Evolutionary conservation across 2,888 invertebrate genomes (phyloP), one percentile per base, ranked within the genome.

Genomic region (Eristalis pertinax): DNA sequence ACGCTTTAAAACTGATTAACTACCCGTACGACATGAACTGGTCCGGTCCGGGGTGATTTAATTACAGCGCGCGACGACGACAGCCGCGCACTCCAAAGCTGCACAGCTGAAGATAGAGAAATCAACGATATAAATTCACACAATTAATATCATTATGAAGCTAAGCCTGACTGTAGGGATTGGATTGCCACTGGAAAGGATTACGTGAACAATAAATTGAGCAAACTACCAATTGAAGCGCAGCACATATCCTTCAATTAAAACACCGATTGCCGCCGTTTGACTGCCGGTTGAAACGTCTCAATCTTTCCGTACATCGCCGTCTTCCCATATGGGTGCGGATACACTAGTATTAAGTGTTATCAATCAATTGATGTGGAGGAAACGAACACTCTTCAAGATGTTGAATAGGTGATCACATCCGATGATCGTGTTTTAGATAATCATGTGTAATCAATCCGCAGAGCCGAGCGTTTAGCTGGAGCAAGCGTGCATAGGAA

Each of bases 241-340:
- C 63, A 22, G 68, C 43, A 35, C 43, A 85, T 85, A 85, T 81
- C 81, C 76, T 81, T 85, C 68, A 85, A 85, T 81, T 85, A 81
- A 58, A 75, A 19, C 19, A 50, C 19, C 50, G 19, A 50, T 43
- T 7, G 43, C 50, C 50, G 2, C 43, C 29, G 60, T 67, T 65
- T 38, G 62, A 11, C 24, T 70, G 32, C 64, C 29, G 1, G 43
- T 11, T 7, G 56, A 7, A 81, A 81, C 64, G 76, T 85, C 76
- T 84, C 65, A 50, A 80, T 84, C 38, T n/a, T n/a, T n/a, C n/a
- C n/a, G n/a, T n/a, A n/a, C n/a, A 43, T 19, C 69, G 41, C 56
- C 79, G 64, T 74, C 74, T 73, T 73, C 65, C 29, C 62, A 50
- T 19, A 50, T 77, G 70, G 38, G 70, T 70, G 64, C 22, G 38